Base-by-base conservation (phyloP, 2,113 vertebrate genomes). In the Cochlearius cochlearius region DNA sequence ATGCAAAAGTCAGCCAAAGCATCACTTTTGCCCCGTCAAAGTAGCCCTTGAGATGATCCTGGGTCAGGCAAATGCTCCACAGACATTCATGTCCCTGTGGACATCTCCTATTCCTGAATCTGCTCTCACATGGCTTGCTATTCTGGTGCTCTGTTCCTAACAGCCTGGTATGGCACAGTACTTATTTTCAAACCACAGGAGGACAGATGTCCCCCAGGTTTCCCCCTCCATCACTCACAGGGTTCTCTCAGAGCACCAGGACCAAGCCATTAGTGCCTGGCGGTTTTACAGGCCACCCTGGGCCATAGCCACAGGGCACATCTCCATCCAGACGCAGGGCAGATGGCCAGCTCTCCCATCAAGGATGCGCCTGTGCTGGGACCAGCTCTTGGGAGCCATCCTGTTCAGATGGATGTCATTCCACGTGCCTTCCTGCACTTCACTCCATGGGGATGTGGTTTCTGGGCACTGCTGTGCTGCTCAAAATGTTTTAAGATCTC, bases 291-390 rank as follows among this genome's bases (percentile, higher is more conserved):
- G 56, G 16, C 63, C n/a, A 50, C 38, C 25, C 29, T 45, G 25
- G 63, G 62, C 56, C 38, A 21, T 6, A 69, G 77, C 55, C 5
- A 4, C 9, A 47, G 82, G 78, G 59, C 67, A 49, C 22, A 38
- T 45, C 58, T 69, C 80, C 11, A 4, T 41, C 36, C 69, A 78
- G 58, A 41, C 36, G 43, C 1, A n/a, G 5, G 79, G 21, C 18
- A 68, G 79, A n/a, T 43, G 69, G 32, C 60, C 72, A 55, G 22
- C 26, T 74, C 30, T 81, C 25, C 22, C 43, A 29, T 55, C 77
- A 55, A 3, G 3, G 56, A 43, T 18, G 21, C 2, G 4, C 29
- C 34, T 0, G 0, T 86, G 50, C 53, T 68, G 39, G 63, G 68
- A 55, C 11, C 84, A 82, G 68, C 59, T 55, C 41, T 29, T 67